Evolutionary conservation across 2,888 invertebrate genomes (phyloP).

Genomic region (Bruchidius siliquastri): DNA sequence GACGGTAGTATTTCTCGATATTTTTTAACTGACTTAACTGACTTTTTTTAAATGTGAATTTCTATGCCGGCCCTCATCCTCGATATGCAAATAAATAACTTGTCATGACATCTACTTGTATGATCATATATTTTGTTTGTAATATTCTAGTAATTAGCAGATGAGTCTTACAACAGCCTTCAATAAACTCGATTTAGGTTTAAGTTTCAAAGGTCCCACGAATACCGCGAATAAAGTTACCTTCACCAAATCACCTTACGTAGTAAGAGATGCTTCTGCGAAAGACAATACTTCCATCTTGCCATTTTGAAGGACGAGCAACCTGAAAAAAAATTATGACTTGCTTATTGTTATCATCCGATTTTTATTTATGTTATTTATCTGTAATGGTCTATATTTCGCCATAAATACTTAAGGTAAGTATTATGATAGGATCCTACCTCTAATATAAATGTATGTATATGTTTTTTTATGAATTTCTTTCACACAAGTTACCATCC

Average conservation of each 20-base stretch:
- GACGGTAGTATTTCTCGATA: too few relatives aligned
- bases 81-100: too few relatives aligned
- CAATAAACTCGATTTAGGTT: not conserved
- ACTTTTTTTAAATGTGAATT: too few relatives aligned
- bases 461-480: not conserved
- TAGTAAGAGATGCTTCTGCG: not conserved
- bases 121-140: too few relatives aligned
- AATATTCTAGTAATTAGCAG: too few relatives aligned
- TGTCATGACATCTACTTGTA: too few relatives aligned
- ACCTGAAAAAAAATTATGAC: not conserved
- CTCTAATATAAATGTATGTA: slow-evolving; percentile 11
- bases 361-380: slow-evolving; percentile 34
- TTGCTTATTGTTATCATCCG: slow-evolving; percentile 14
- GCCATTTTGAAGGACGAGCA: slow-evolving; percentile 20
- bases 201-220: not conserved
- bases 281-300: slow-evolving; percentile 20
- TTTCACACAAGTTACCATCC: not conserved
- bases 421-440: slow-evolving; percentile 24
- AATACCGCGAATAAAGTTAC: slow-evolving; percentile 25
- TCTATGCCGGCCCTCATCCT: too few relatives aligned
- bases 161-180: not conserved
- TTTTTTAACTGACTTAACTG: too few relatives aligned
- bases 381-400: slow-evolving; percentile 31
- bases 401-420: slow-evolving; percentile 39
- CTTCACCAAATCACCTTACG: slow-evolving; percentile 27